phyloP scores from a whole-genome alignment of 2,797 vertebrate species.

The Bovichtus diacanthus region DNA sequence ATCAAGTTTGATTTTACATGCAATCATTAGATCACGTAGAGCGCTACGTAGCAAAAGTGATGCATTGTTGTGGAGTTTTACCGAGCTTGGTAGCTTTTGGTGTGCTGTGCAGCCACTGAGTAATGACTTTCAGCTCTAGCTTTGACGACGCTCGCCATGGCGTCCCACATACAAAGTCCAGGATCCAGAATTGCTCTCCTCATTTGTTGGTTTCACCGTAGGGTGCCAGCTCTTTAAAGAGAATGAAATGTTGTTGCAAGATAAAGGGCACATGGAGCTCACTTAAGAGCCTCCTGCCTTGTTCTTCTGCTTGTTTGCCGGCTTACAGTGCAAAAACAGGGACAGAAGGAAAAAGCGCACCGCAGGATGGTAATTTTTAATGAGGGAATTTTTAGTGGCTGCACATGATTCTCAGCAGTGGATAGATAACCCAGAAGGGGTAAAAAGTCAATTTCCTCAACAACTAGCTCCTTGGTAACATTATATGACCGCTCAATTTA shows the following conservation, averaged over 20 bases:
- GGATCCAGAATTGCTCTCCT: conserved; percentile 48
- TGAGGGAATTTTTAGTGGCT: conserved; percentile 36
- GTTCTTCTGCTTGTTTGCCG: conserved; percentile 63
- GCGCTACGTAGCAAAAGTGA: conserved; percentile 1
- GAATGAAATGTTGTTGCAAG: conserved; percentile 55
- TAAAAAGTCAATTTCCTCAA: conserved; percentile 49
- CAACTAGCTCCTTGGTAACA: conserved; percentile 34
- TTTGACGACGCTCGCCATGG: conserved; percentile 27
- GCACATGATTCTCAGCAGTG: conserved; percentile 20
- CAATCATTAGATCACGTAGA: conserved; percentile 17
- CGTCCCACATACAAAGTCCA: conserved; percentile 52
- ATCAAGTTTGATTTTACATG: conserved; percentile 26
- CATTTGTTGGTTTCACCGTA: conserved; percentile 58
- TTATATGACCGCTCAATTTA: conserved; percentile 51
- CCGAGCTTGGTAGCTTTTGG: background rate
- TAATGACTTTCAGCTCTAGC: conserved; percentile 23
- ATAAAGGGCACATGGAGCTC: conserved; percentile 66
- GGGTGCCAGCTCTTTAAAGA: conserved; percentile 63
- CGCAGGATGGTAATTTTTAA: conserved; percentile 60
- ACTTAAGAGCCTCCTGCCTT: conserved; percentile 60
- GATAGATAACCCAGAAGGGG: conserved; percentile 43
- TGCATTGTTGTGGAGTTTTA: background rate
- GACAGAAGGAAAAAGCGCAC: conserved; percentile 36
- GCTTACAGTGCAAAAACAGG: conserved; percentile 37
- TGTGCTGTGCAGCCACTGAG: conserved; percentile 7